Evolutionary conservation across 2,797 vertebrate genomes (phyloP).

Genomic region (Danio kyathit): DNA sequence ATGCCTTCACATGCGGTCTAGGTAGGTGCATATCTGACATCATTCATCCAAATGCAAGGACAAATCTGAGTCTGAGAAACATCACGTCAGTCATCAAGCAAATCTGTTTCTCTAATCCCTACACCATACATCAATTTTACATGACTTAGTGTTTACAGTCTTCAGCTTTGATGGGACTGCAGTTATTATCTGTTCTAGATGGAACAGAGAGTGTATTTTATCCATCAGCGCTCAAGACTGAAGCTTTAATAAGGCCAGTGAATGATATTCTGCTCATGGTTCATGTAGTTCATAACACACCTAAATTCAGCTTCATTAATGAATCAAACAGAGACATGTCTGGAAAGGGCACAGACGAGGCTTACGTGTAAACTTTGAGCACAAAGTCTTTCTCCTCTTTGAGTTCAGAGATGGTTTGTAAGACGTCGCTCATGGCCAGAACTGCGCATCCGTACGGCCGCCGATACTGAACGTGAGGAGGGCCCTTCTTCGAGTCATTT

Average conservation of each 20-base stretch:
- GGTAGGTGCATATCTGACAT: neutral
- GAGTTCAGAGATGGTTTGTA: slow-evolving; percentile 94
- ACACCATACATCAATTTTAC: slow-evolving; percentile 15
- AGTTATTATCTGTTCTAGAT: neutral
- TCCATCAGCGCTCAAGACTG: slow-evolving; percentile 10
- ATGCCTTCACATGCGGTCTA: neutral
- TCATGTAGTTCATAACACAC: neutral
- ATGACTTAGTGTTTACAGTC: slow-evolving; percentile 8
- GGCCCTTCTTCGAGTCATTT: slow-evolving; percentile 97
- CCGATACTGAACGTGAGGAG: slow-evolving; percentile 92
- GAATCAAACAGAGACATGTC: neutral
- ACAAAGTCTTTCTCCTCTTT: slow-evolving; percentile 99
- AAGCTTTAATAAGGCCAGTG: neutral
- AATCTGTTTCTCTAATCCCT: neutral
- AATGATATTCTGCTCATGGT: neutral
- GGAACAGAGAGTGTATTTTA: slow-evolving; percentile 27
- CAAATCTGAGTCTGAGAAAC: neutral
- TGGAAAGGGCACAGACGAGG: slow-evolving; percentile 52
- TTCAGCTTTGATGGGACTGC: neutral
- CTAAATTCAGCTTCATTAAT: neutral
- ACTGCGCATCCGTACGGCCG: slow-evolving; percentile 97
- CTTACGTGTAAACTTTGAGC: slow-evolving; percentile 99
- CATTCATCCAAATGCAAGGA: neutral
- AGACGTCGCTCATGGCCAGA: slow-evolving; percentile 93
- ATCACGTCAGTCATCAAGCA: neutral